phyloP scores from a whole-genome alignment of 2,797 vertebrate genomes.

The Setipinna tenuifilis region DNA sequence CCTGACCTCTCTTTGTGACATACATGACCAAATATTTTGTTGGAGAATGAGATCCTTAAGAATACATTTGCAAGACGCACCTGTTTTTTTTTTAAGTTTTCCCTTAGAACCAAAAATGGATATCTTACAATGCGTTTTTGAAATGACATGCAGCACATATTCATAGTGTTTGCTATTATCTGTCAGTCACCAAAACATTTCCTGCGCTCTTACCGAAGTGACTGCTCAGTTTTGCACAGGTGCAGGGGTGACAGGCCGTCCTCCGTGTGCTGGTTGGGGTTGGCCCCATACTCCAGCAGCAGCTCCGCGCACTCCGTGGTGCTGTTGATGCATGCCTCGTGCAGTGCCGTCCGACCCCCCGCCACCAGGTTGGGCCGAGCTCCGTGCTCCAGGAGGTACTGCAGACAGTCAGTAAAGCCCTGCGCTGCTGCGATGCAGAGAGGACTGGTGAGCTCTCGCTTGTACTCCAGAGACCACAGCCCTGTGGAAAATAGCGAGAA shows the following conservation, averaged over 20 bases:
- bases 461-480: constrained; percentile 80
- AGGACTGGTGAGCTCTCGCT: constrained; percentile 72
- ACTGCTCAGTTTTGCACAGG: constrained; percentile 65
- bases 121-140: background rate
- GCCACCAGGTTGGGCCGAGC: constrained; percentile 70
- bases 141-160: background rate
- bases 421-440: constrained; percentile 71
- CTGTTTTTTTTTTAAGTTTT: background rate
- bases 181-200: background rate
- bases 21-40: background rate
- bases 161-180: too few species aligned
- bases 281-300: constrained; percentile 72
- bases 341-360: constrained; percentile 67
- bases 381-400: constrained; percentile 65
- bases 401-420: constrained; percentile 68
- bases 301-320: constrained; percentile 68
- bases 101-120: background rate
- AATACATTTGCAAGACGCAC: background rate
- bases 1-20: background rate
- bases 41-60: background rate
- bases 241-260: constrained; percentile 72
- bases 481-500: constrained; percentile 57
- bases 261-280: constrained; percentile 66
- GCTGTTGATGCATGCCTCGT: constrained; percentile 71
- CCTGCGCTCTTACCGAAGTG: constrained; percentile 65